phyloP scores from a whole-genome alignment of 2,797 vertebrate species.

The Pangasius macronema region DNA sequence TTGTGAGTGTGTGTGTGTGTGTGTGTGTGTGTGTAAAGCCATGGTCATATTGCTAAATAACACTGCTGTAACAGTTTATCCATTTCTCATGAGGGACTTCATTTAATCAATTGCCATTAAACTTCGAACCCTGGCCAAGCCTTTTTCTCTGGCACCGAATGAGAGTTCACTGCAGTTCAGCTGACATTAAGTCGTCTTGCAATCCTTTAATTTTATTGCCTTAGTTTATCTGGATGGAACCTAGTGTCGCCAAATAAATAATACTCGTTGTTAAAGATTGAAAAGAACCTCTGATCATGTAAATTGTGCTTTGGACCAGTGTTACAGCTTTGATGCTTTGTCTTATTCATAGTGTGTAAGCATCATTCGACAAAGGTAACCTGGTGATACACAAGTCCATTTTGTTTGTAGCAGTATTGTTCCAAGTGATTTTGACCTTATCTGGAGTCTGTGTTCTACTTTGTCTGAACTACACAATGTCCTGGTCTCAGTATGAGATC shows the following conservation, averaged over 20 bases:
- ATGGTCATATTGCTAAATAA: not conserved
- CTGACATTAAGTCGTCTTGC: not conserved
- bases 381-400: not conserved
- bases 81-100: not conserved
- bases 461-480: not conserved
- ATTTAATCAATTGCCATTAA: constrained; percentile 23
- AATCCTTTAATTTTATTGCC: not conserved
- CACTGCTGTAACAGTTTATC: constrained; percentile 12
- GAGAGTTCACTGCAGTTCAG: constrained; percentile 21
- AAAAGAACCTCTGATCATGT: not conserved
- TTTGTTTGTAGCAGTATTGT: not conserved
- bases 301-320: not conserved
- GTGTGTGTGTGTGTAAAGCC: not conserved
- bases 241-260: not conserved
- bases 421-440: not conserved
- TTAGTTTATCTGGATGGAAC: not conserved
- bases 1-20: not conserved
- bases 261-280: not conserved
- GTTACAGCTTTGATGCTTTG: not conserved
- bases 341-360: not conserved
- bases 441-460: not conserved
- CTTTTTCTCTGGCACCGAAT: not conserved
- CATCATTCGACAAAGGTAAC: not conserved
- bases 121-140: constrained; percentile 22
- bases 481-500: constrained; percentile 4